Percentiles rank a stretch among this genome's conserved stretches.
Conservation (phyloP, 1,140 invertebrate species). For the Drosophila parvula region DNA sequence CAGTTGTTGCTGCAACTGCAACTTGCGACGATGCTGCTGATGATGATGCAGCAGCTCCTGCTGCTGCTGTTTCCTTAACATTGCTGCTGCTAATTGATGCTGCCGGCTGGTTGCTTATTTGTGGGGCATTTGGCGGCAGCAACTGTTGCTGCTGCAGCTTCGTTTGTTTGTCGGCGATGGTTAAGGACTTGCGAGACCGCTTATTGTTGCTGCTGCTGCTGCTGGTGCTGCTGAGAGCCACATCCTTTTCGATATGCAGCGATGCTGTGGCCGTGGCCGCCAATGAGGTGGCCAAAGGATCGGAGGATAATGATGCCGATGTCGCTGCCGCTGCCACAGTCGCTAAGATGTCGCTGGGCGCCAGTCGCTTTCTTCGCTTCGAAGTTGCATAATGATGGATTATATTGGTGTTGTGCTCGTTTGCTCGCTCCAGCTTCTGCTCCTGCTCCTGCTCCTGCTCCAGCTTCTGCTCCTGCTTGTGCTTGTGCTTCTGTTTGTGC, state of each 20-base stretch:
- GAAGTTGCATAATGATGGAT: conserved; percentile 78
- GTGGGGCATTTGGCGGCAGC: conserved; percentile 70
- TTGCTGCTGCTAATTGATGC: conserved; percentile 62
- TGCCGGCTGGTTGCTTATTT: conserved; percentile 79
- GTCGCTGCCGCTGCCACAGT: conserved; percentile 47
- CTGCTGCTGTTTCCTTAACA: conserved; percentile 44
- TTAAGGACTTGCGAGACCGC: conserved; percentile 73
- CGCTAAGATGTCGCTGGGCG: conserved; percentile 65
- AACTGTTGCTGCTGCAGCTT: conserved; percentile 44
- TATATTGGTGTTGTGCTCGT: conserved; percentile 67
- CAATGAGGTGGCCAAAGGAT: conserved; percentile 24
- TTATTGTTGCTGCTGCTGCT: conserved; percentile 30
- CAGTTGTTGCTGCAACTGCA: conserved; percentile 27
- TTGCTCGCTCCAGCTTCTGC: conserved; percentile 33
- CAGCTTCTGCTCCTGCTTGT: conserved; percentile 56
- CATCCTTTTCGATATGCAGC: conserved; percentile 44
- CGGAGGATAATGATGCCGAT: conserved; percentile 38
- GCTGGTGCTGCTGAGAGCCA: conserved; percentile 23
- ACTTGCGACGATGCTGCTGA: conserved; percentile 21
- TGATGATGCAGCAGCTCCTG: conserved; percentile 27
- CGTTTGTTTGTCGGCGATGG: conserved; percentile 46
- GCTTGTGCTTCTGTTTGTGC: conserved; percentile 67
- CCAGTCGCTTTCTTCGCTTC: conserved; percentile 65
- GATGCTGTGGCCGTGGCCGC: conserved; percentile 27
- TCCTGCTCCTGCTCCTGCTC: conserved; percentile 14